phyloP scores from a whole-genome alignment of 2,888 invertebrate genomes.

The Onthophagus sagittarius region DNA sequence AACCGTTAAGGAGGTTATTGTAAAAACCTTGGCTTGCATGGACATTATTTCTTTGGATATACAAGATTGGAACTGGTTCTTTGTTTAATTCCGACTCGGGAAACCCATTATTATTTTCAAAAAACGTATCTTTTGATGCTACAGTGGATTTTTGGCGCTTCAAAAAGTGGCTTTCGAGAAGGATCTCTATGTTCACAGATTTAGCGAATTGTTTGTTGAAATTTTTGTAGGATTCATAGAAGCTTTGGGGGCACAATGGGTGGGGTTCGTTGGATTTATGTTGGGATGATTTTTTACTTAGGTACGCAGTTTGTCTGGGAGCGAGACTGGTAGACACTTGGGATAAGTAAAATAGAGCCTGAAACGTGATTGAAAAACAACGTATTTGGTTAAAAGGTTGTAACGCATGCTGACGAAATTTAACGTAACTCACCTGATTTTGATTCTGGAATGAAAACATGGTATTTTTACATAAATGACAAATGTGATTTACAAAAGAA shows the following conservation, averaged over 20 bases:
- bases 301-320: slow-evolving; percentile 44
- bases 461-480: slow-evolving; percentile 32
- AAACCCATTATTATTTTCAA: slow-evolving; percentile 50
- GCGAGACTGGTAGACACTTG: slow-evolving; percentile 48
- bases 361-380: not conserved
- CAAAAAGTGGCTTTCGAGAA: slow-evolving; percentile 40
- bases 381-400: not conserved
- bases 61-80: slow-evolving; percentile 37
- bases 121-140: slow-evolving; percentile 46
- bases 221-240: slow-evolving; percentile 47
- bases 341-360: slow-evolving; percentile 47
- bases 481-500: slow-evolving; percentile 24
- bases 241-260: slow-evolving; percentile 48
- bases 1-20: slow-evolving; percentile 37
- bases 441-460: slow-evolving; percentile 53
- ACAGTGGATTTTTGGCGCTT: slow-evolving; percentile 45
- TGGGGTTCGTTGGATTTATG: slow-evolving; percentile 37
- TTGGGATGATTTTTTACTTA: slow-evolving; percentile 38
- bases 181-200: slow-evolving; percentile 38
- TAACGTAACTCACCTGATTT: slow-evolving; percentile 47
- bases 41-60: slow-evolving; percentile 35
- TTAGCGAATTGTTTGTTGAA: slow-evolving; percentile 44
- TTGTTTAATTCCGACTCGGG: slow-evolving; percentile 36
- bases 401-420: slow-evolving; percentile 9
- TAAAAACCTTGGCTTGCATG: slow-evolving; percentile 40